Base-by-base conservation (phyloP, 1,140 invertebrate genomes). In the Rhynchophorus ferrugineus region DNA sequence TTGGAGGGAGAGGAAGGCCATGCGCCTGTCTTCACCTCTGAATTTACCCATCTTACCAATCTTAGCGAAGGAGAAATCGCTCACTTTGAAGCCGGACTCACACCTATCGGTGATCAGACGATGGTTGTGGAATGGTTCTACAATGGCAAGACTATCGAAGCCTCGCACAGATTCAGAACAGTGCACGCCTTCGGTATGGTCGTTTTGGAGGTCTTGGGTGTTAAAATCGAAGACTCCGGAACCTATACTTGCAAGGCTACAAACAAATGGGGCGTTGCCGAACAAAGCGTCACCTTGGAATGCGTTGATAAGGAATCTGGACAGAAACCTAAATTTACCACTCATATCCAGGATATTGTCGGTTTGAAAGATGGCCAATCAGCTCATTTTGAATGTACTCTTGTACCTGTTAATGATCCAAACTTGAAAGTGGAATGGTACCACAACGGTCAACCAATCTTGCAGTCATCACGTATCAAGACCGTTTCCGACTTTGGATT, bases 71-170 rank as follows among this genome's bases (percentile, higher is more conserved):
- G 90, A 34, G 89, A 94, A 71, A 85, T 93, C 59, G 91, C 90
- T 61, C 91, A 94, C 65, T 95, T 95, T 67, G 93, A 97, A 73
- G 93, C 91, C 11, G 91, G 89, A 33, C 75, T 98, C 0, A 85
- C 91, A 36, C 94, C 94, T 8, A 85, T 91, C 43, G 92, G 92
- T 17, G 94, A 98, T 69, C 91, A 96, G 66, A 90, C 85, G 19
- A 97, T 98, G 93, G 81, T 85, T 19, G 90, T 98, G 19, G 92
- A 98, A 76, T 99, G 95, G 95, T 95, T 95, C 76, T 95, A 89
- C 63, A 94, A 99, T 69, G 89, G 86, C 24, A 85, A 95, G 69
- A 65, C 81, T 0, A 76, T 96, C 39, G 87, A 91, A 72, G 89
- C 91, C 17, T 91, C 89, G 71, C 87, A 91, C 69, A 81, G 92